phyloP scores from a whole-genome alignment of 2,797 vertebrate species.

The Gallinago stenura region DNA sequence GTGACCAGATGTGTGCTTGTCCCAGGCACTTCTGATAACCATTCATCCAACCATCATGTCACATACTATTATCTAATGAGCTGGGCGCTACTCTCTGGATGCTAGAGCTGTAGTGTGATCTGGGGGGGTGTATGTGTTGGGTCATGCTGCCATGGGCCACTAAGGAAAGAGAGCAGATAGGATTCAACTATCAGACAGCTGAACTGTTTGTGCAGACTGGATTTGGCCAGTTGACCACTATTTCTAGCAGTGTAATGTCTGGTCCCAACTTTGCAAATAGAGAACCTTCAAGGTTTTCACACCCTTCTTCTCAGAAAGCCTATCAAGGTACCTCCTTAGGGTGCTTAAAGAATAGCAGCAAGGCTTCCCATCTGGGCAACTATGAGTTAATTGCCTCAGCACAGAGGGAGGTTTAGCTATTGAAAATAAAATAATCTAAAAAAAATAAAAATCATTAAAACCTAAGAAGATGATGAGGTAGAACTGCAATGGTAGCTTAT shows the following conservation, averaged over 20 bases:
- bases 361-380: background rate
- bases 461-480: background rate
- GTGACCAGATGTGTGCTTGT: background rate
- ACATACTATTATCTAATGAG: background rate
- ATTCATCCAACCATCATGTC: background rate
- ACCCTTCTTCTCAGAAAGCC: background rate
- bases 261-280: background rate
- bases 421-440: background rate
- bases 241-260: fast-evolving
- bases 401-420: background rate
- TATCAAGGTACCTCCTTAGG: background rate
- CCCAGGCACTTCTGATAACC: background rate
- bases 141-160: background rate
- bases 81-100: background rate
- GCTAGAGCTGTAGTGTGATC: background rate
- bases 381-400: background rate
- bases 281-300: background rate
- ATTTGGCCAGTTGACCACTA: background rate
- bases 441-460: background rate
- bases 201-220: background rate
- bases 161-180: background rate
- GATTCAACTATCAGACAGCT: background rate
- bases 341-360: background rate
- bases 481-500: background rate
- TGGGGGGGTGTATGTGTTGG: fast-evolving